These are phyloP conservation scores for Heteronetta atricapilla DNA, from an alignment of 2,113 vertebrate species.

Conservation along the genomic window DNA sequence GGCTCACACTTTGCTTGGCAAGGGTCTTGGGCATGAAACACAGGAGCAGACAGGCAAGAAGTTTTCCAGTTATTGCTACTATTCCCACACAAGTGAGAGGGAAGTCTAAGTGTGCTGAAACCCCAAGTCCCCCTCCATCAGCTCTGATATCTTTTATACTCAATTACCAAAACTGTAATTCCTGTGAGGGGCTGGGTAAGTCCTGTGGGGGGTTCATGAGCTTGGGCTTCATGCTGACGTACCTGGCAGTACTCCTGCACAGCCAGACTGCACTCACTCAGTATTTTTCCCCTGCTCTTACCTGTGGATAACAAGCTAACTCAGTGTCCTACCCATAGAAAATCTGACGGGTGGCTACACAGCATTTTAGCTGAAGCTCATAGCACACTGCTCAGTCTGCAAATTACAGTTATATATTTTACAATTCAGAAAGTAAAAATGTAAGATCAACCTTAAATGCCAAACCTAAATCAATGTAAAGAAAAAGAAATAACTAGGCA, in stretches of 20 bases:
- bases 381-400: background rate
- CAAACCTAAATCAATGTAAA: background rate
- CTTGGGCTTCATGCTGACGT: background rate
- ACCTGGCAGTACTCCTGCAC: background rate
- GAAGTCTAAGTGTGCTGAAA: rapidly evolving
- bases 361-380: background rate
- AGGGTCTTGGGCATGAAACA: background rate
- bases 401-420: background rate
- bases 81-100: background rate
- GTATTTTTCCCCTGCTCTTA: background rate
- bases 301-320: background rate
- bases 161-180: background rate
- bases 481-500: background rate
- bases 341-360: rapidly evolving
- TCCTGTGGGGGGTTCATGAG: background rate
- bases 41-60: background rate
- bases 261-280: rapidly evolving
- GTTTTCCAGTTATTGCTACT: background rate
- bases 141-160: background rate
- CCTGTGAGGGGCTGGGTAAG: background rate
- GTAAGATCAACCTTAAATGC: background rate
- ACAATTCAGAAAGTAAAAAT: background rate
- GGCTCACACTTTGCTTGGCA: background rate
- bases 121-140: background rate
- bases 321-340: background rate